Percentiles rank a stretch among this genome's conserved stretches.
phyloP scores from a whole-genome alignment of 1,140 invertebrate species.

The Pogonomyrmex barbatus region DNA sequence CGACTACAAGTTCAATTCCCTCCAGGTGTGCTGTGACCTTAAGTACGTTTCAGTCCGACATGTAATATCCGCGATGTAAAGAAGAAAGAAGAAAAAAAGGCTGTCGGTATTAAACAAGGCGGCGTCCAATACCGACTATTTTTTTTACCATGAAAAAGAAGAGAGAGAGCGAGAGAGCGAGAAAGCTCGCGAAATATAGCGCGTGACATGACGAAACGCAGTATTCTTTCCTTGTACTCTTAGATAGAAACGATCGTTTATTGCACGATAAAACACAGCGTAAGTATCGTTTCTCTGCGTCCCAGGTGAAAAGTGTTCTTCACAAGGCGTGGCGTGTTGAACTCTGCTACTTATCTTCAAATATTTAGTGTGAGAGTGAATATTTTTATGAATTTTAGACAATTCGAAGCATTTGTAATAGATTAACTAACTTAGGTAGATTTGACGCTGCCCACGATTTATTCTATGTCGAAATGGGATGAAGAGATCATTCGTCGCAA shows the following conservation, averaged over 20 bases:
- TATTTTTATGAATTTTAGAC: conserved; percentile 63
- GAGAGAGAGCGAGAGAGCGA: not conserved
- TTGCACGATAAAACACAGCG: conserved; percentile 44
- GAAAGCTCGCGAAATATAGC: not conserved
- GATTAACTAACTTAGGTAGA: conserved; percentile 26
- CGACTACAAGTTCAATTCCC: conserved; percentile 56
- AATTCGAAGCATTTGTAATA: conserved; percentile 46
- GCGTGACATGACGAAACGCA: conserved; percentile 29
- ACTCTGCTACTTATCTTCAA: conserved; percentile 29
- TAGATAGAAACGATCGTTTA: conserved; percentile 60
- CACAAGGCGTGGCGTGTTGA: not conserved
- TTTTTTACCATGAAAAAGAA: conserved; percentile 43
- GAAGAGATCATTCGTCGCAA: conserved; percentile 29
- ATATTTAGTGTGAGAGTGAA: conserved; percentile 49
- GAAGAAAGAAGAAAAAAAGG: not conserved
- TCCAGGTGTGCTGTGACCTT: conserved; percentile 55
- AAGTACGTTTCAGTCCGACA: conserved; percentile 55
- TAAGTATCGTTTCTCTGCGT: conserved; percentile 57
- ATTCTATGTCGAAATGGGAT: conserved; percentile 25
- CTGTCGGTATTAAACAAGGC: conserved; percentile 37
- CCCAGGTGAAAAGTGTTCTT: conserved; percentile 56
- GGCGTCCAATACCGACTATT: conserved; percentile 45
- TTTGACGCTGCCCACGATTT: conserved; percentile 19
- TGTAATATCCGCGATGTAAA: conserved; percentile 37
- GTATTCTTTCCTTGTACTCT: conserved; percentile 73